Base-by-base conservation (phyloP, 2,888 invertebrate genomes). In the Acleris laterana region DNA sequence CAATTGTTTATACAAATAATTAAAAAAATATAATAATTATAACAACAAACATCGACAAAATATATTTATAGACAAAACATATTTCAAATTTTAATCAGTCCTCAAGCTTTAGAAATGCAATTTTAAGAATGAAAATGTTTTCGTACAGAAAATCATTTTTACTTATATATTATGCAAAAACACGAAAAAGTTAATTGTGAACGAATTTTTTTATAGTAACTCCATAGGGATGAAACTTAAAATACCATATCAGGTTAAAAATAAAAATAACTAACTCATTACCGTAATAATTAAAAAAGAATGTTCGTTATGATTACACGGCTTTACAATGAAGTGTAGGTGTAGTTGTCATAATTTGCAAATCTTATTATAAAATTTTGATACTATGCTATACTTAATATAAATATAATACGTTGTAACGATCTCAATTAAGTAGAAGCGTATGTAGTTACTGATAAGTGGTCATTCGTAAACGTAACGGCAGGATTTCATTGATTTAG, bases 1-100 rank as follows among this genome's bases (percentile, higher is more conserved):
- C 94, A 95, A 95, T 94, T 94, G 94, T 94, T 94, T 94, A 94
- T 94, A 94, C 94, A 94, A 94, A 94, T 94, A 94, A 94, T 94
- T 94, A 94, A 94, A 94, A 93, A 94, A 94, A 93, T 92, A 93
- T 92, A 93, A 93, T 94, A 93, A 90, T 92, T 93, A 93, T 93
- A 93, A 93, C 93, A 93, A 93, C 93, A 93, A 93, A 93, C 93
- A 93, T 93, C 86, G 93, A 93, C 92, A 93, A 90, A 93, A 93
- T 92, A 92, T 92, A 92, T 91, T 92, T 89, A 92, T 90, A 91
- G 90, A 90, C 85, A 93, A 92, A 92, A 93, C 89, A 90, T 87
- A 86, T 91, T 89, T 90, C 88, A 89, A 70, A 90, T 87, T 92
- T 88, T 81, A 86, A 88, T 89, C 92, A 92, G 92, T 92, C 91